Conservation (phyloP, 2,888 invertebrate genomes). For the Zele albiditarsus region DNA sequence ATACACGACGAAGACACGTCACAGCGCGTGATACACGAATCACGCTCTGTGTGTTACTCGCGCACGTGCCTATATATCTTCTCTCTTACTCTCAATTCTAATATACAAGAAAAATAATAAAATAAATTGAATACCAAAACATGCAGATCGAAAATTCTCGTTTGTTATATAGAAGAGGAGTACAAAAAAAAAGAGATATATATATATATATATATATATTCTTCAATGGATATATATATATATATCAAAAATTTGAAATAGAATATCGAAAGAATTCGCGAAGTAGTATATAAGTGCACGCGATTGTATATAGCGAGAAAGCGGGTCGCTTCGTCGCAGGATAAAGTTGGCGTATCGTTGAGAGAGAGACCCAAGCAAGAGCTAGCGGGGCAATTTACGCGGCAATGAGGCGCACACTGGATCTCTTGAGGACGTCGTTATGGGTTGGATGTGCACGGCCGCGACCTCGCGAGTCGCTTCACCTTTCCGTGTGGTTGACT, state of each 20-base stretch:
- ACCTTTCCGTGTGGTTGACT: conserved; percentile 57
- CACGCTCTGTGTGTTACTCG: conserved; percentile 32
- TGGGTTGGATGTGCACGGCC: conserved; percentile 66
- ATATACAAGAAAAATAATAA: conserved; percentile 4
- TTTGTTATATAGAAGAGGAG: neutral
- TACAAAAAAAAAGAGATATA: neutral
- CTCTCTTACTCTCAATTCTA: conserved; percentile 14
- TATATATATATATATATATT: conserved; percentile 11
- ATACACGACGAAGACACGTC: conserved; percentile 39
- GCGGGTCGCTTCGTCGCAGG: conserved; percentile 55
- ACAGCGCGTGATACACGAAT: conserved; percentile 45
- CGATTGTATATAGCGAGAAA: conserved; percentile 60
- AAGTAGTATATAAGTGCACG: conserved; percentile 23
- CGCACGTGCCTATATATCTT: conserved; percentile 41
- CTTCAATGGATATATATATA: neutral
- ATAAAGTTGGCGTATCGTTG: conserved; percentile 59
- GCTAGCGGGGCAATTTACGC: conserved; percentile 64
- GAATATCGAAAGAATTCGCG: conserved; percentile 22
- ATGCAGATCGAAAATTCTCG: neutral
- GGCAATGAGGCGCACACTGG: conserved; percentile 61
- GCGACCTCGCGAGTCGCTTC: conserved; percentile 65
- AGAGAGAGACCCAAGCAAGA: conserved; percentile 55
- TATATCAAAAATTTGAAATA: neutral
- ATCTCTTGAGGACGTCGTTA: conserved; percentile 67
- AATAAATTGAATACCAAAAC: neutral